Base-by-base conservation (phyloP, 2,888 invertebrate species). In the Itoplectis maculator region DNA sequence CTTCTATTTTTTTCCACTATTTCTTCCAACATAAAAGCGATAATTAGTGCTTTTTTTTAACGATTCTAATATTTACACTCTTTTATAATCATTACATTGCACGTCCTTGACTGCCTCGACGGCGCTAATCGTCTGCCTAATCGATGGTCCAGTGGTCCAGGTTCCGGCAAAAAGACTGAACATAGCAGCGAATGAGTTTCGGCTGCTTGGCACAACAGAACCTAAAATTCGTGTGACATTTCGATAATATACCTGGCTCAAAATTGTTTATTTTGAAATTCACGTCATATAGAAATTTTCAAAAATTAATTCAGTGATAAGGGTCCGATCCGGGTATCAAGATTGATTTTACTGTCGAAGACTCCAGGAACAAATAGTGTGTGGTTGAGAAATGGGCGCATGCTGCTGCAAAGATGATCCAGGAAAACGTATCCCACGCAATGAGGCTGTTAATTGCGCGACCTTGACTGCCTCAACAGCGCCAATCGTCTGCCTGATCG, bases 81-180 rank as follows among this genome's bases (percentile, higher is more conserved):
- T n/a, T n/a, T n/a, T n/a, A n/a, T n/a, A n/a, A n/a, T n/a, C n/a
- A n/a, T n/a, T n/a, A n/a, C n/a, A 81, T 73, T 80, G 75, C 23
- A 42, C 81, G 9, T 18, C 23, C 20, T 66, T 73, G 40, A 47
- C 29, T 15, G 37, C 42, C 29, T 70, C 51, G 2, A 73, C 63
- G 29, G 84, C 70, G 4, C 79, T 86, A 23, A 87, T 90, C 49
- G 85, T 89, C 54, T 88, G 88, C 69, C n/a, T 90, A 51, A 81
- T 89, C 74, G 88, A n/a, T n/a, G n/a, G n/a, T n/a, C n/a, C n/a
- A n/a, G 87, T 40, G 88, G 87, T 15, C 87, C 88, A 0, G 86
- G 87, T 0, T 76, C 79, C 2, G 87, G 85, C 1, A 90, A 89
- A 78, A 84, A 59, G 37, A 83, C 83, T 0, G n/a, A n/a, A n/a